Evolutionary conservation across 2,888 invertebrate genomes (phyloP).

Genomic region (Rotaria sp.): DNA sequence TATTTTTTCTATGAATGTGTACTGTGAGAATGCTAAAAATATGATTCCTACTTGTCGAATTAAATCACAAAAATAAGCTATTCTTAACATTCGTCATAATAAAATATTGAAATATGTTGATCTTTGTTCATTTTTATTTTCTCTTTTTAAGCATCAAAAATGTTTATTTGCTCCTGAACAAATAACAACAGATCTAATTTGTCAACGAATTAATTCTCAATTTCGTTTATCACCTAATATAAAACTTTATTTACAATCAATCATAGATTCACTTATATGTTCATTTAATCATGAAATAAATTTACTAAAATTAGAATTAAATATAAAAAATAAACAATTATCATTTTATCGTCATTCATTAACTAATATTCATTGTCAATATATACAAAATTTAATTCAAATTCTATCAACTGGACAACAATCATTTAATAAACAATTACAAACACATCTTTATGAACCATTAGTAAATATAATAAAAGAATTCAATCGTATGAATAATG

Average conservation of each 20-base stretch:
- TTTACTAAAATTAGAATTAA: background rate
- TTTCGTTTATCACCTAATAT: slow-evolving; percentile 4
- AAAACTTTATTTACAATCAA: background rate
- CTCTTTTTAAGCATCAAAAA: background rate
- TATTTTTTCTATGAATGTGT: too few species aligned
- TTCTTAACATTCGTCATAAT: too few species aligned
- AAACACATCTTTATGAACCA: background rate
- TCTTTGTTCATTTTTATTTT: background rate
- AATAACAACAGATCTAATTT: background rate
- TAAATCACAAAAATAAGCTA: too few species aligned
- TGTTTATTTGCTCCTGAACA: background rate
- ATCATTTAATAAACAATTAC: slow-evolving; percentile 17
- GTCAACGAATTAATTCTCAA: background rate
- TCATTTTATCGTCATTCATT: background rate
- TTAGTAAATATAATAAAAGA: slow-evolving; percentile 5
- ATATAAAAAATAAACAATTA: background rate
- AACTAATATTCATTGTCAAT: background rate
- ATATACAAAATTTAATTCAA: background rate
- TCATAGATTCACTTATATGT: background rate
- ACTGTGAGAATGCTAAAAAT: too few species aligned
- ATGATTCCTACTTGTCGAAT: too few species aligned
- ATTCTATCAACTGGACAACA: background rate
- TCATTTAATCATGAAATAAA: background rate
- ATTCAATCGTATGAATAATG: background rate
- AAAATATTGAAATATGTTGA: too few species aligned